phyloP scores from a whole-genome alignment of 23 tunicate genomes.

The Aplidium turbinatum region DNA sequence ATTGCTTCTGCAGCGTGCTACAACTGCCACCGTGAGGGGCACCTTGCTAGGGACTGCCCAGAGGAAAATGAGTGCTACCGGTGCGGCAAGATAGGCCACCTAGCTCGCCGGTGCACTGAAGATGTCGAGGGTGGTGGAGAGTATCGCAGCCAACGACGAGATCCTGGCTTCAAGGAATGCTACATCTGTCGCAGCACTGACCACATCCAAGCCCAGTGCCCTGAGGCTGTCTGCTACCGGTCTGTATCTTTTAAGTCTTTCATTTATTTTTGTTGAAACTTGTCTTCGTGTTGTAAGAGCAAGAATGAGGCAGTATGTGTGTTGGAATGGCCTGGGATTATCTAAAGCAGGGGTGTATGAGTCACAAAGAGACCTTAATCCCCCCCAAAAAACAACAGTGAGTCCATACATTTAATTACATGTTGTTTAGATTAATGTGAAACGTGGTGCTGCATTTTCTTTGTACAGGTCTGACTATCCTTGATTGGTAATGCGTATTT shows the following conservation, averaged over 20 bases:
- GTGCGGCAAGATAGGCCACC: constrained; percentile 78
- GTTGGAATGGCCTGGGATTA: too few species aligned
- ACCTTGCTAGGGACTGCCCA: constrained; percentile 82
- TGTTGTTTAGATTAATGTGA: too few species aligned
- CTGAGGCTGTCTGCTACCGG: constrained; percentile 76
- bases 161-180: constrained; percentile 56
- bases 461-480: too few species aligned
- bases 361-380: too few species aligned
- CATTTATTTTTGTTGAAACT: too few species aligned
- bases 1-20: constrained; percentile 83
- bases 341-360: too few species aligned
- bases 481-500: too few species aligned
- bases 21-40: constrained; percentile 93
- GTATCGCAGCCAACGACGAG: constrained; percentile 31
- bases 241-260: constrained; percentile 5
- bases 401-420: too few species aligned
- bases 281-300: too few species aligned
- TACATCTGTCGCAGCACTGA: constrained; percentile 64
- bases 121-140: constrained; percentile 45
- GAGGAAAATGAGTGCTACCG: constrained; percentile 85
- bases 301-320: too few species aligned
- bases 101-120: constrained; percentile 67
- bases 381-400: too few species aligned
- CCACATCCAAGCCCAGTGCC: constrained; percentile 76
- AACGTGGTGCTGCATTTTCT: too few species aligned